Evolutionary conservation across 2,113 vertebrate genomes (phyloP).

Genomic region (Megaleporinus macrocephalus): DNA sequence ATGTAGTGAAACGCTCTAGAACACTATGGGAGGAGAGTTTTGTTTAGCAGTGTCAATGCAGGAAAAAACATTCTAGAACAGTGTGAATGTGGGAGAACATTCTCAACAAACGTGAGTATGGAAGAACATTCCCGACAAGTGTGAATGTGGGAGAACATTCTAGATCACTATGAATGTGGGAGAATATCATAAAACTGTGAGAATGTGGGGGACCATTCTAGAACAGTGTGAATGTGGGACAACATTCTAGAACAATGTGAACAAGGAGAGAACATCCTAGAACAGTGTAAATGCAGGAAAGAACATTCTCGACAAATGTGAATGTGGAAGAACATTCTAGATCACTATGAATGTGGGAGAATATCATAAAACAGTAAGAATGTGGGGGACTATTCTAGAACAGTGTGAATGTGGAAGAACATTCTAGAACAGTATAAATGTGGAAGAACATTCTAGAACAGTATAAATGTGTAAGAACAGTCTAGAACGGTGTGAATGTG

Average conservation of each 20-base stretch:
- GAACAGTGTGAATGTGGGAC: neutral
- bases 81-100: no score
- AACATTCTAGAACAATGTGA: neutral
- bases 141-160: neutral
- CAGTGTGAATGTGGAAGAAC: no score
- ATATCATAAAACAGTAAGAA: neutral
- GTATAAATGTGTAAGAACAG: neutral
- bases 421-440: no score
- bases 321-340: no score
- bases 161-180: neutral
- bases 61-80: no score
- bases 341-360: neutral
- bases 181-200: neutral
- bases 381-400: neutral
- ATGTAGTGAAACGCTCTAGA: no score
- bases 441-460: no score
- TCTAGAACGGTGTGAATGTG: neutral
- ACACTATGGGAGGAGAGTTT: no score
- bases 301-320: neutral
- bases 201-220: neutral
- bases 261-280: no score
- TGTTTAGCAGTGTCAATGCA: no score
- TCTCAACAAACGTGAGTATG: no score
- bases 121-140: neutral
- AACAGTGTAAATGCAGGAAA: neutral